Percentiles rank a stretch among this genome's conserved stretches.
Conservation (phyloP, 2,113 vertebrate species). For the Falco punctatus region DNA sequence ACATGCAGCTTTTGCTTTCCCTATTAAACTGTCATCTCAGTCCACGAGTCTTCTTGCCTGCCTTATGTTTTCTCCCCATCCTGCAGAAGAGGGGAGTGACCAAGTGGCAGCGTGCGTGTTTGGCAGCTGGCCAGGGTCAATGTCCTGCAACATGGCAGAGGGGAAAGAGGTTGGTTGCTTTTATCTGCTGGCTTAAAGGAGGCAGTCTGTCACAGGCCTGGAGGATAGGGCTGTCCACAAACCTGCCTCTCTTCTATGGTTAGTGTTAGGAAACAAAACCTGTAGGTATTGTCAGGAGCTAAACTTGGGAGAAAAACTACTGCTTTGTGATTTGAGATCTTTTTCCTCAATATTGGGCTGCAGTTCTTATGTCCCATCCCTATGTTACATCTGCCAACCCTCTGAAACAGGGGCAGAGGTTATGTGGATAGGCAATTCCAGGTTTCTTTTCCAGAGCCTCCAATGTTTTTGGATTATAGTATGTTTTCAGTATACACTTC, state of each 20-base stretch:
- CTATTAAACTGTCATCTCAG: neutral
- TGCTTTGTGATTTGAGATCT: neutral
- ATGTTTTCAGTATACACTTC: neutral
- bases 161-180: neutral
- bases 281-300: neutral
- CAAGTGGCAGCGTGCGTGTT: neutral
- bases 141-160: neutral
- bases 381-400: neutral
- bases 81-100: neutral
- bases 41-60: accelerated
- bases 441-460: neutral
- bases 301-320: neutral
- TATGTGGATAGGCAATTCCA: neutral
- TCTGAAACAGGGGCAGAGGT: neutral
- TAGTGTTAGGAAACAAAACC: neutral
- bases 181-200: neutral
- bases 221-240: accelerated
- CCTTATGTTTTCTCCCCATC: neutral
- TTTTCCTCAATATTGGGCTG: neutral
- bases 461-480: neutral
- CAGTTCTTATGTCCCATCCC: neutral
- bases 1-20: neutral
- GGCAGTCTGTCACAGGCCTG: neutral
- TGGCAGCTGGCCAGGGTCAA: neutral
- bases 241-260: neutral